Evolutionary conservation across 2,888 invertebrate species (phyloP).

Genomic region (Chaetogeoica ovagalla): DNA sequence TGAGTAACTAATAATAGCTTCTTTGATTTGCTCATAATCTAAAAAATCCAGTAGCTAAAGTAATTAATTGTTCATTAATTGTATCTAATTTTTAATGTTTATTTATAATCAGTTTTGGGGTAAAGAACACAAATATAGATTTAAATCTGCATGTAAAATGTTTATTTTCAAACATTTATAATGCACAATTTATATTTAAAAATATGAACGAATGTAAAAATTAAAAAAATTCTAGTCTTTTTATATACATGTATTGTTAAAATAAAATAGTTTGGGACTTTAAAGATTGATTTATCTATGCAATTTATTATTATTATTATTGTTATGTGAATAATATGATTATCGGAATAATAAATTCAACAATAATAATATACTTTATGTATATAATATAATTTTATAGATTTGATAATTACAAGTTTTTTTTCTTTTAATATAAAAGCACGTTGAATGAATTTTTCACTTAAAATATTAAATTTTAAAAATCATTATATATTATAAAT

Average conservation of each 20-base stretch:
- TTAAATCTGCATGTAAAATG: constrained; percentile 5
- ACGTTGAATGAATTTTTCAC: not conserved
- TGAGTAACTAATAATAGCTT: too few relatives aligned
- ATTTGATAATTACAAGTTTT: not conserved
- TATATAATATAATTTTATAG: not conserved
- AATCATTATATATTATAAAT: not conserved
- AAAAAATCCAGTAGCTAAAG: too few relatives aligned
- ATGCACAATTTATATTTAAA: constrained; percentile 23
- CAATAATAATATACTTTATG: too few relatives aligned
- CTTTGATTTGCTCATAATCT: too few relatives aligned
- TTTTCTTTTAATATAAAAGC: too few relatives aligned
- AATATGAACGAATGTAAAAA: constrained; percentile 27
- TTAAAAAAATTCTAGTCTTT: constrained; percentile 13
- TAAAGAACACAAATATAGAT: not conserved
- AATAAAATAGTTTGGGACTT: not conserved
- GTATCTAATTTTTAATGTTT: too few relatives aligned
- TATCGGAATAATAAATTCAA: not conserved
- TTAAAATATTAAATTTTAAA: not conserved
- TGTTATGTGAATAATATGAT: not conserved
- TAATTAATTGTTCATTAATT: too few relatives aligned
- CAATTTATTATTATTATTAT: constrained; percentile 10
- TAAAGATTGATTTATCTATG: not conserved
- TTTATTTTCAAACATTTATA: constrained; percentile 28
- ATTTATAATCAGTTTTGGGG: not conserved
- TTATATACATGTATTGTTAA: constrained; percentile 4